Evolutionary conservation across 2,113 vertebrate species (phyloP), one percentile per base, ranked within the genome.

Genomic region (Apistogramma diplotaenia): DNA sequence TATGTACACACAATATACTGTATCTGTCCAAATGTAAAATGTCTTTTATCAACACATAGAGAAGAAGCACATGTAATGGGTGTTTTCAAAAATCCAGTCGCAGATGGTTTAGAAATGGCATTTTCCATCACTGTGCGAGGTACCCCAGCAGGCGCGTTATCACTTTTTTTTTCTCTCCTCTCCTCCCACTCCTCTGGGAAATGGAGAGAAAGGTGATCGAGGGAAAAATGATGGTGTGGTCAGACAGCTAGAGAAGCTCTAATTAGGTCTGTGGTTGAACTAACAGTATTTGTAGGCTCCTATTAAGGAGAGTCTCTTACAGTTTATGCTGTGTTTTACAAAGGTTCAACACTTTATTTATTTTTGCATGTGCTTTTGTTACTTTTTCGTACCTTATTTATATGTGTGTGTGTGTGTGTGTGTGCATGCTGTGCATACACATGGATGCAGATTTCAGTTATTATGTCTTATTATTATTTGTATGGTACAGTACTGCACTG

Each of bases 111-210:
- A 33, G 60, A 89, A 83, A 89, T 13, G 58, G 58, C 37, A 59
- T 89, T 86, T 78, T 87, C 85, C 60, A 35, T 78, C 58, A 23
- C 74, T 19, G 59, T 83, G 86, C 77, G 82, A 87, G 85, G 80
- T 40, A 82, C 33, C 82, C 82, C 89, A 88, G 83, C 80, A 89
- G 86, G 86, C 84, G 87, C 82, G 78, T 77, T 86, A 62, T 87
- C 77, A 4, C 51, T 75, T 83, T 74, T 59, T 80, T 31, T 54
- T 16, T n/a, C 51, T 75, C 71, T 81, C 49, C 78, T 87, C 71
- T 83, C 86, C 79, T 86, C 86, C 78, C 77, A 82, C 87, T 87
- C 73, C 56, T 87, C 67, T 71, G 79, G 82, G 89, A 82, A 75
- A 71, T 37, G 77, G 87, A 76, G 53, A 65, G 40, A 72, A 43